Conservation (phyloP, 2,113 vertebrate genomes). For the Trematocara nigrifrons region DNA sequence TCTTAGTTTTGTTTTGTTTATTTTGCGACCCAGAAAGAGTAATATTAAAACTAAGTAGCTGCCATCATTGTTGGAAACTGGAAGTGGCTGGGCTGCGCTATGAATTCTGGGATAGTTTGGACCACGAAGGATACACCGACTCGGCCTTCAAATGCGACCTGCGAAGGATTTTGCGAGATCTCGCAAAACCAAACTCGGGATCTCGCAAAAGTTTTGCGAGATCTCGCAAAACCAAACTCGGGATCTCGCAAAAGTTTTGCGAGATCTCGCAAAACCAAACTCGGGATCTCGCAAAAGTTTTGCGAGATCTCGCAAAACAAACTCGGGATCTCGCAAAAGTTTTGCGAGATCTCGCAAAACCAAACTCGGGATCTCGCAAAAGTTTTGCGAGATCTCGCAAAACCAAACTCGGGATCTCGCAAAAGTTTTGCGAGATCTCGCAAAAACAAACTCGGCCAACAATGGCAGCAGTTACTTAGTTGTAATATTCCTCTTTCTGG, state of each 20-base stretch:
- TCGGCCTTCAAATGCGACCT: background rate
- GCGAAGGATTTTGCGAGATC: background rate
- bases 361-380: too few species aligned
- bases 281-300: too few species aligned
- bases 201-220: background rate
- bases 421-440: too few species aligned
- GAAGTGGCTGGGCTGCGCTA: background rate
- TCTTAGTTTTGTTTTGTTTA: background rate
- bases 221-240: too few species aligned
- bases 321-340: too few species aligned
- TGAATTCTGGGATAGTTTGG: background rate
- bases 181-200: accelerated
- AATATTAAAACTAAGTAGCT: background rate
- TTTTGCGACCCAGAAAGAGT: background rate
- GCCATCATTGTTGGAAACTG: accelerated
- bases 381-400: too few species aligned
- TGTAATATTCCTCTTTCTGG: too few species aligned
- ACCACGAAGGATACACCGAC: background rate
- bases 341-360: too few species aligned
- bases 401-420: too few species aligned
- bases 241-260: background rate
- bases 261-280: background rate
- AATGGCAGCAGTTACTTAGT: too few species aligned
- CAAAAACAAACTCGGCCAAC: too few species aligned
- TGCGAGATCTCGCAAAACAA: too few species aligned